Evolutionary conservation across 2,113 vertebrate genomes (phyloP), one percentile per base, ranked within the genome.

Genomic region (Pipra filicauda): DNA sequence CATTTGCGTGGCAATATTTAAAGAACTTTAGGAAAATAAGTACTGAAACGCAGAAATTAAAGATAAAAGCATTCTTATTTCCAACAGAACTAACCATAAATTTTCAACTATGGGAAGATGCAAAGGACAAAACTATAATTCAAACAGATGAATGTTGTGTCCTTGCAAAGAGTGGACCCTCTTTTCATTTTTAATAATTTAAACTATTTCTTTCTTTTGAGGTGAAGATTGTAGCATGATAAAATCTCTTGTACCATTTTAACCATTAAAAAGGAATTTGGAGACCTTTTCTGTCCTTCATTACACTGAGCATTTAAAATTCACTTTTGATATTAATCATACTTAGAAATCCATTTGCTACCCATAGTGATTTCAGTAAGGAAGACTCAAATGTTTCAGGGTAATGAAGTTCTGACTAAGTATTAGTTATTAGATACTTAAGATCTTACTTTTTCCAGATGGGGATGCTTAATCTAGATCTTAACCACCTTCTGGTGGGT

Each of bases 261-360:
- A 91, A 62, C 37, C 41, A 73, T 93, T 93, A 96, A 83, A 85
- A 92, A 88, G n/a, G 82, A 67, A 93, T 94, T 83, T 73, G 75
- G 59, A 89, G 26, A 79, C 58, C 86, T 93, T 93, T 91, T 85
- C 48, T 90, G 62, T 89, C 31, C 73, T 91, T 92, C 67, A 81
- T 97, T 94, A 93, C 6, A 26, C 8, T 67, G 33, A 39, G 27
- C 75, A 78, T 94, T 92, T 93, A 80, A 96, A 95, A 95, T 94
- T 94, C 82, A 59, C 85, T 95, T 85, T 46, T 65, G 43, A 43
- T 95, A 93, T 88, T 95, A 94, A 95, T 91, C 71, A 85, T 88
- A 77, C 78, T 97, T 95, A 93, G 30, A 95, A 94, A 88, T 93
- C 46, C 62, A 91, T 95, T 97, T 95, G n/a, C 67, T 87, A 69